Base-by-base conservation (phyloP, 1,140 invertebrate species). In the Drosophila bifasciata region DNA sequence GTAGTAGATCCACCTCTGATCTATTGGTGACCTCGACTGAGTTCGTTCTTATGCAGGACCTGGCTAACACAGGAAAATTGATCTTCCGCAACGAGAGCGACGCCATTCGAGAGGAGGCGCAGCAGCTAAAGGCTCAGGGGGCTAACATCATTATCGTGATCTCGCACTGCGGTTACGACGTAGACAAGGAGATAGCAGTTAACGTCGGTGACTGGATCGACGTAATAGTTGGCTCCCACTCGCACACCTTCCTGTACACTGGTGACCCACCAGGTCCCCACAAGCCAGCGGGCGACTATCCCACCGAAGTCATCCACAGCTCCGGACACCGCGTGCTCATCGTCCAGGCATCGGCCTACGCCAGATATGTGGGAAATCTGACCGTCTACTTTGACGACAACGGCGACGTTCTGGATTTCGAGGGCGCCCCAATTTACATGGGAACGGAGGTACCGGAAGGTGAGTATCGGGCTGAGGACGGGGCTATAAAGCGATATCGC, bases 201-300 rank as follows among this genome's bases (percentile, higher is more conserved):
- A 92, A 93, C 25, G 92, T 93, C 36, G 94, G 93, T 28, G 92
- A 93, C 25, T 92, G 95, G 43, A 94, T 98, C 36, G 95, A 96
- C 61, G 94, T 96, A 1, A 96, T 98, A 63, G 96, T 98, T 19
- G 97, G 97, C 11, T 96, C 95, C n/a, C 97, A 98, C 83, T 96
- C 96, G 4, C 96, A 98, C 80, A 96, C 96, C 0, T 94, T 97
- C 67, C 92, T 97, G 0, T 97, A 93, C 83, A 93, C 92, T 1
- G 94, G 93, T 25, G 86, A 76, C 7, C 70, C 90, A 1, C 93
- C 94, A 0, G 94, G 93, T 3, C 91, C 91, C 0, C 94, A 95
- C 46, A 91, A 55, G 0, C 91, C 94, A 0, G 76, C 69, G 8
- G 95, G 94, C 8, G 85, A 92, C 1, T 97, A 97, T 92, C 96